These are phyloP conservation scores for Eilema caniola DNA, from an alignment of 2,888 invertebrate species.

Conservation along the genomic window DNA sequence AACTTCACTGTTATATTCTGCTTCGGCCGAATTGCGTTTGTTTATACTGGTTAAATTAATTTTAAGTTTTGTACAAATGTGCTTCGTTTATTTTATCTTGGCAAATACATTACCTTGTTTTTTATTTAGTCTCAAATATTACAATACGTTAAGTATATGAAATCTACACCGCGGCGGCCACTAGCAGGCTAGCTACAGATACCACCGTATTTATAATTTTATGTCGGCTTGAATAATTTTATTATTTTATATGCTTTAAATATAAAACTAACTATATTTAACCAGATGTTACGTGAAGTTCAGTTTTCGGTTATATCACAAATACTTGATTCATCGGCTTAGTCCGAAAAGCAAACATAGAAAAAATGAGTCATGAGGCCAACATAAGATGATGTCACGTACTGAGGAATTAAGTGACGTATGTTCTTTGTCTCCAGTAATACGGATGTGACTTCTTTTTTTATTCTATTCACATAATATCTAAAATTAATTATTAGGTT, in stretches of 20 bases:
- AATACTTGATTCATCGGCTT: not conserved
- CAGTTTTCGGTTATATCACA: not conserved
- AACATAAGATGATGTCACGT: slow-evolving; percentile 22
- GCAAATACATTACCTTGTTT: no score
- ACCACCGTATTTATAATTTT: not conserved
- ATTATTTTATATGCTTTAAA: not conserved
- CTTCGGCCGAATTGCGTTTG: not conserved
- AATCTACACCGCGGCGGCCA: no score
- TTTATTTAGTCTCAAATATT: no score
- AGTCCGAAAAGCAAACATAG: not conserved
- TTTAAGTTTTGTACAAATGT: slow-evolving; percentile 39
- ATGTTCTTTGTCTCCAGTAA: slow-evolving; percentile 18
- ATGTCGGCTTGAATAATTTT: not conserved
- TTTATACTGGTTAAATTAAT: slow-evolving; percentile 40
- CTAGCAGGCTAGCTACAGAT: no score
- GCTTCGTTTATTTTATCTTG: slow-evolving; percentile 11
- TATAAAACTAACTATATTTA: no score
- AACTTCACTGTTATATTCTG: slow-evolving; percentile 22
- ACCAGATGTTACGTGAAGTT: not conserved
- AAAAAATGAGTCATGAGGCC: slow-evolving; percentile 25
- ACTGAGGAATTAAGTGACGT: slow-evolving; percentile 19
- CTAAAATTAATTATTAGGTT: not conserved
- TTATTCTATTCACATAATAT: slow-evolving; percentile 27
- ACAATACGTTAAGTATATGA: no score
- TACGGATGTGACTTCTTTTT: slow-evolving; percentile 22